Base-by-base conservation (phyloP, 2,113 vertebrate genomes). In the Conger conger region DNA sequence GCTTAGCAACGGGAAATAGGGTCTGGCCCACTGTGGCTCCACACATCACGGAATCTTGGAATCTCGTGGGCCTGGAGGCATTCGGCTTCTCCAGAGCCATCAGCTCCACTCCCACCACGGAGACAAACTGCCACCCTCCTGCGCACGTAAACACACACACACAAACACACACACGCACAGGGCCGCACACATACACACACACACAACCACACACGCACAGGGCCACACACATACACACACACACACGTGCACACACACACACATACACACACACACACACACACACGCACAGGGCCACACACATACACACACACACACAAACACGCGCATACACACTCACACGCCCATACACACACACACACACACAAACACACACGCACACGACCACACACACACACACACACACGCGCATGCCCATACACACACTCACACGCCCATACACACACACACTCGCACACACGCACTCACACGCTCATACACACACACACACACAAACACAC, bases 61-160 rank as follows among this genome's bases (percentile, higher is more conserved):
- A 88, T 53, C 36, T 82, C 60, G 37, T 80, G 38, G 85, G 88
- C 88, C 83, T 77, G 80, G 78, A 53, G 86, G 85, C 45, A 60
- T 35, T 73, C 50, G 86, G 76, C 80, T 83, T 80, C 86, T 76
- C 50, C 83, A 76, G 82, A 57, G 80, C 57, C 40, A 79, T 82
- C 63, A 36, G 45, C 38, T 30, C 79, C 20, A 80, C 33, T 20
- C 78, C 38, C 36, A 84, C 82, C 82, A 40, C 84, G 60, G 78
- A 85, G 57, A 77, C 53, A 79, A 33, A 80, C 40, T 57, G 27
- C 45, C 60, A 81, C 38, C 33, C 33, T 33, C 79, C 45, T 53
- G 42, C 8, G 40, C 50, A 30, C 20, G 53, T 54, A 87, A 36
- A 83, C 45, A n/a, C 8, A 8, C n/a, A n/a, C n/a, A n/a, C n/a